Conservation (phyloP, 2,797 vertebrate species). For the Adelosebastes latens region DNA sequence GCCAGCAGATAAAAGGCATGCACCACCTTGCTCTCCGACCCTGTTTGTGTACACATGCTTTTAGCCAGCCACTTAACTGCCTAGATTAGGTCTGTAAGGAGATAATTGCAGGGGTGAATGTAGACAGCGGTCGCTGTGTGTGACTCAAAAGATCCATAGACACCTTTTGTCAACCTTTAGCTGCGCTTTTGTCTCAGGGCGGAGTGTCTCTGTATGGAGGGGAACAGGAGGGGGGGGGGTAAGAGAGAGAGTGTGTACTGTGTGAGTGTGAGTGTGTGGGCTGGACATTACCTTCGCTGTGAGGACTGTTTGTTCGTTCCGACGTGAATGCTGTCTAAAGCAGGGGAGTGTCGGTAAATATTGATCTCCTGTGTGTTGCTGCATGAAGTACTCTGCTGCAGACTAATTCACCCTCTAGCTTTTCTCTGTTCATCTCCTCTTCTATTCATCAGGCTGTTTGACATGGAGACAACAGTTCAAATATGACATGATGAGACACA, state of each 20-base stretch:
- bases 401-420: constrained; percentile 55
- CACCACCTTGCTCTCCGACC: constrained; percentile 69
- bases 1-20: constrained; percentile 72
- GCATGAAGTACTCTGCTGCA: constrained; percentile 55
- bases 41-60: constrained; percentile 86
- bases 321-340: constrained; percentile 78
- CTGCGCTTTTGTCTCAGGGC: constrained; percentile 69
- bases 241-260: constrained; percentile 40
- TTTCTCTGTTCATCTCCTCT: constrained; percentile 50
- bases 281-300: constrained; percentile 68
- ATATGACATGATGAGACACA: constrained; percentile 43
- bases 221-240: not conserved
- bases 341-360: constrained; percentile 80
- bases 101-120: constrained; percentile 83
- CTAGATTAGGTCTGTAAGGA: constrained; percentile 80
- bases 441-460: constrained; percentile 65
- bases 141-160: constrained; percentile 76
- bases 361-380: constrained; percentile 76
- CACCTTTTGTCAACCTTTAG: constrained; percentile 82
- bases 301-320: constrained; percentile 68
- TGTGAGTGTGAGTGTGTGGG: constrained; percentile 54
- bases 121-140: constrained; percentile 72
- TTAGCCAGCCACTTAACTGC: constrained; percentile 84
- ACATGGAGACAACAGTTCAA: constrained; percentile 61
- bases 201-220: constrained; percentile 45